Percentiles rank a stretch among this genome's conserved stretches.
These are phyloP conservation scores for Leptocoma aspasia DNA, from an alignment of 2,113 vertebrate species.

Conservation along the genomic window DNA sequence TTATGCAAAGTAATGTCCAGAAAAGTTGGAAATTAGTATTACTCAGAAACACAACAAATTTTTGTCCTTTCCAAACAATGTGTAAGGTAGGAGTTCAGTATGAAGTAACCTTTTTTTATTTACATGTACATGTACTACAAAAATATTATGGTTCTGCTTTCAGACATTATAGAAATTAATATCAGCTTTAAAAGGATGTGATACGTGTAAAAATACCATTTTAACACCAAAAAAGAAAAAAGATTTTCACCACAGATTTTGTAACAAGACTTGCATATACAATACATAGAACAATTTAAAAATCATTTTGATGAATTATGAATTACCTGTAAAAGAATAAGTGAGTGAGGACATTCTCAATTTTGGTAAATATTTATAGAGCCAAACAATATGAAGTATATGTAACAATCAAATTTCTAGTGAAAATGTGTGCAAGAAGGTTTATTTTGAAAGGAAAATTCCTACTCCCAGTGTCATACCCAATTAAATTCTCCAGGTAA, in stretches of 20 bases:
- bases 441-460: slow-evolving; percentile 84
- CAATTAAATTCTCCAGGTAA: slow-evolving; percentile 94
- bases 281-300: slow-evolving; percentile 42
- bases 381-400: slow-evolving; percentile 74
- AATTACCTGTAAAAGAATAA: slow-evolving; percentile 61
- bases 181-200: neutral
- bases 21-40: neutral
- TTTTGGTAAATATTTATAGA: slow-evolving; percentile 78
- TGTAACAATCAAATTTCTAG: slow-evolving; percentile 75
- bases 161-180: neutral
- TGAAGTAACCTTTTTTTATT: neutral
- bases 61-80: neutral
- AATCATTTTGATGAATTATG: slow-evolving; percentile 61
- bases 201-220: slow-evolving; percentile 27
- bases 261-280: slow-evolving; percentile 12
- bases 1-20: neutral
- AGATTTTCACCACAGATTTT: slow-evolving; percentile 26
- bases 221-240: neutral
- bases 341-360: slow-evolving; percentile 52
- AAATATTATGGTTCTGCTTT: neutral
- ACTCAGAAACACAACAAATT: neutral
- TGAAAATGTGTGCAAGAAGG: slow-evolving; percentile 82
- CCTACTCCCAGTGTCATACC: slow-evolving; percentile 87
- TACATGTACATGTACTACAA: neutral
- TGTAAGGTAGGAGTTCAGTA: neutral